These are phyloP conservation scores for Polypterus bichir DNA, from an alignment of 2,113 vertebrate genomes.

Conservation along the genomic window DNA sequence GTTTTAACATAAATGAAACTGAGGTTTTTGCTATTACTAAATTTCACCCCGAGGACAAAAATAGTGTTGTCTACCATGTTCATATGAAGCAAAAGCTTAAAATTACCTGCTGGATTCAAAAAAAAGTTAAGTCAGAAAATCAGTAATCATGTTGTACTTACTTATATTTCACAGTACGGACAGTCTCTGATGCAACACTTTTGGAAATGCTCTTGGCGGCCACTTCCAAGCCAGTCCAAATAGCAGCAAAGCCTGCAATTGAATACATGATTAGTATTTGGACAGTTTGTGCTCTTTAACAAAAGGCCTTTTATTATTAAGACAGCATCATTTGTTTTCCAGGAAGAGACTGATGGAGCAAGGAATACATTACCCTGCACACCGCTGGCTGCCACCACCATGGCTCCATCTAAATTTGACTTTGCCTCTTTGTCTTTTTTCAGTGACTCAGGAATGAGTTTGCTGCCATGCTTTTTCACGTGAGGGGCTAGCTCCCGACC, in stretches of 20 bases:
- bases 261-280: not conserved
- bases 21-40: no score
- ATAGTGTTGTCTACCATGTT: no score
- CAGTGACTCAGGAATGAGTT: constrained; percentile 88
- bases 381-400: constrained; percentile 91
- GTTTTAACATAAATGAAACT: no score
- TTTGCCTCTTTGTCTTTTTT: constrained; percentile 86
- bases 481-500: constrained; percentile 85
- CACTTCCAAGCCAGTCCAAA: constrained; percentile 89
- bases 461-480: constrained; percentile 84
- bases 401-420: constrained; percentile 79
- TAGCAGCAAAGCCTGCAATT: constrained; percentile 77
- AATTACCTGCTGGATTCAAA: no score
- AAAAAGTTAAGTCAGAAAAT: not conserved
- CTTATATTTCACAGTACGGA: constrained; percentile 86
- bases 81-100: no score
- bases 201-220: constrained; percentile 82
- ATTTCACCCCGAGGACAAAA: no score
- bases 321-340: not conserved
- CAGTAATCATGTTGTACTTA: constrained; percentile 41
- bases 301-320: not conserved
- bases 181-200: constrained; percentile 81
- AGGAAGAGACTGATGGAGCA: not conserved
- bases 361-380: constrained; percentile 68
- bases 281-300: not conserved